A percentile compares a stretch with the other conserved stretches of the same genome.
These are phyloP conservation scores for Hippocampus guttulatus DNA, from an alignment of 2,113 vertebrate species.

Conservation along the genomic window DNA sequence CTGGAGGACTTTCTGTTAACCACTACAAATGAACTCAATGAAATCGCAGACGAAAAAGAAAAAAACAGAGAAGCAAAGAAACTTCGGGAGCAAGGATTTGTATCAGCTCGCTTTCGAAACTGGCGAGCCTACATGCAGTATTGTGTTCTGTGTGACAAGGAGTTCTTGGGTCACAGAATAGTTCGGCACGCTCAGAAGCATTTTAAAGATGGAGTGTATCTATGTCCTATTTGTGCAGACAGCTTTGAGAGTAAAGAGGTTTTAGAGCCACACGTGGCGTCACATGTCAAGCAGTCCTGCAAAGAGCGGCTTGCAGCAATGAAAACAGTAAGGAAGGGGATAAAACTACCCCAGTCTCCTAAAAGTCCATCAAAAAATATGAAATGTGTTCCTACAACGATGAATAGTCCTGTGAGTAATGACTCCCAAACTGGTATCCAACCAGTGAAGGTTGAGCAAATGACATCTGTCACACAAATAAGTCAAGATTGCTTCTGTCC, in stretches of 20 bases:
- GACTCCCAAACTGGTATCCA: conserved; percentile 74
- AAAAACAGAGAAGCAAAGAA: conserved; percentile 95
- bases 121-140: conserved; percentile 99
- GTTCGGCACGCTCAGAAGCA: conserved; percentile 97
- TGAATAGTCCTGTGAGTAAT: conserved; percentile 57
- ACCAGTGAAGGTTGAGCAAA: conserved; percentile 78
- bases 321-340: conserved; percentile 84
- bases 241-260: conserved; percentile 90
- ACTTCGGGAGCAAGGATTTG: conserved; percentile 89
- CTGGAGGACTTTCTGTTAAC: conserved; percentile 81
- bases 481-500: conserved; percentile 94
- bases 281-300: conserved; percentile 96
- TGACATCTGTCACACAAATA: conserved; percentile 78
- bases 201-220: conserved; percentile 93
- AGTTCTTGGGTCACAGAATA: conserved; percentile 96
- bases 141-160: conserved; percentile 97
- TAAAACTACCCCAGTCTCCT: conserved; percentile 59
- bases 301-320: conserved; percentile 96
- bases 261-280: conserved; percentile 95
- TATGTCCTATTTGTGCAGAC: conserved; percentile 95
- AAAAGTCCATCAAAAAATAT: conserved; percentile 58
- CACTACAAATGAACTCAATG: conserved; percentile 80
- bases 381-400: conserved; percentile 75
- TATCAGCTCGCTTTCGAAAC: conserved; percentile 95
- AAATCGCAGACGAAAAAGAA: conserved; percentile 82